Evolutionary conservation across 2,888 invertebrate genomes (phyloP), one percentile per base, ranked within the genome.

Genomic region (Orchesellides sinensis): DNA sequence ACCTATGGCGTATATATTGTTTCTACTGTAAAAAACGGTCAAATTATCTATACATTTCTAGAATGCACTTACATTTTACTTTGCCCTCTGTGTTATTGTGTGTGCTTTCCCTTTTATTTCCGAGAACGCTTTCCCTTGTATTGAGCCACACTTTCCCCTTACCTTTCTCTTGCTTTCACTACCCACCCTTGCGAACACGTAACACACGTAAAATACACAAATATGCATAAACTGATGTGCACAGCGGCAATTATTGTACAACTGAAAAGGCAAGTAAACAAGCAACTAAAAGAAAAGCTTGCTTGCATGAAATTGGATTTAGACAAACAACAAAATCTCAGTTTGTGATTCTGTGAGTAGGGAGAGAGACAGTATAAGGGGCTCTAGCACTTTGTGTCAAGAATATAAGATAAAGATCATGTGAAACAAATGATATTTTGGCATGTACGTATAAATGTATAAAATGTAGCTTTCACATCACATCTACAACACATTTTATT

Each of bases 341-440:
- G 65, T 52, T 66, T 66, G 45, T 75, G n/a, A 66, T 59, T 75
- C 40, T 74, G 74, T 66, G 65, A 56, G 66, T 59, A 40, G n/a
- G n/a, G n/a, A n/a, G n/a, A n/a, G n/a, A n/a, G n/a, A n/a, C n/a
- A n/a, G n/a, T n/a, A n/a, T n/a, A 63, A 65, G 56, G 10, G 40
- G 65, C 23, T 75, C 65, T 75, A 75, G 54, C 65, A 65, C 74
- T 65, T 75, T 65, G 54, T 75, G 54, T 75, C 74, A 56, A 65
- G 74, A 75, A 56, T n/a, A 75, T 65, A 40, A 19, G 49, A 75
- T 75, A 75, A 75, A 65, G 65, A 75, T 75, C 65, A 54, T 65
- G 54, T 19, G 54, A 75, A 75, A 54, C 56, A 75, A 65, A 75
- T 75, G 52, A 65, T 40, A 54, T 40, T 75, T n/a, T n/a, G n/a